Percentiles rank a stretch among this genome's conserved stretches.
phyloP scores from a whole-genome alignment of 2,888 invertebrate species.

The Eumerus sabulonum region DNA sequence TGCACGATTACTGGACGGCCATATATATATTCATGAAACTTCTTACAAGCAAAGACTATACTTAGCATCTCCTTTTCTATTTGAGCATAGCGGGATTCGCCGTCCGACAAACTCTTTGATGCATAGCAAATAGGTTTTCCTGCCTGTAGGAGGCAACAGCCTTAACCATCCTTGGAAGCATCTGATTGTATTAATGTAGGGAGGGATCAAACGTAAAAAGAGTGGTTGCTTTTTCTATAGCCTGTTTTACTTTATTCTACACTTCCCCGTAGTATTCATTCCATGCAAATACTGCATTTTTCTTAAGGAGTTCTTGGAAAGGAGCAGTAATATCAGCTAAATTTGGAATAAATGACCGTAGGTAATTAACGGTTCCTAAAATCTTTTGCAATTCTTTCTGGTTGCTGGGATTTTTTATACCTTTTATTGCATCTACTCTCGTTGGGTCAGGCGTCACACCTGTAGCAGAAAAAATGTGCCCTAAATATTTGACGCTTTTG shows the following conservation, averaged over 20 bases:
- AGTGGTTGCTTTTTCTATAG: constrained; percentile 13
- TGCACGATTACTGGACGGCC: constrained; percentile 66
- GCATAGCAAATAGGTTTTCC: constrained; percentile 52
- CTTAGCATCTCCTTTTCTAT: constrained; percentile 68
- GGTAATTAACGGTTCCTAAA: constrained; percentile 11
- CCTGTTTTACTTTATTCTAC: constrained; percentile 66
- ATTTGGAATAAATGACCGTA: constrained; percentile 21
- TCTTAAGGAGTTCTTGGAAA: constrained; percentile 67
- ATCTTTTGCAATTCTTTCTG: constrained; percentile 14
- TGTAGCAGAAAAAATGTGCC: constrained; percentile 62
- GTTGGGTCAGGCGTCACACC: constrained; percentile 53
- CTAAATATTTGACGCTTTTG: too few relatives aligned
- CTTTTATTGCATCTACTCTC: constrained; percentile 46
- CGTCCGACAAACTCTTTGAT: constrained; percentile 28
- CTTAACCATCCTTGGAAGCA: constrained; percentile 57
- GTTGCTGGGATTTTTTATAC: constrained; percentile 16
- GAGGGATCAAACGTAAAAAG: neutral
- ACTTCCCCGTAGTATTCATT: constrained; percentile 44
- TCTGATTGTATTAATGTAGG: constrained; percentile 42
- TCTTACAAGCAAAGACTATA: too few relatives aligned
- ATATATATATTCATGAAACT: constrained; percentile 72
- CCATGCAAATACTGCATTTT: constrained; percentile 69
- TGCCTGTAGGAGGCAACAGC: constrained; percentile 62
- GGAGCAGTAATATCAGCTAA: constrained; percentile 22
- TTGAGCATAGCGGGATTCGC: constrained; percentile 56